Percentiles rank a stretch among this genome's conserved stretches.
These are phyloP conservation scores for Drosophila nannoptera DNA, from an alignment of 1,140 invertebrate species.

Conservation along the genomic window DNA sequence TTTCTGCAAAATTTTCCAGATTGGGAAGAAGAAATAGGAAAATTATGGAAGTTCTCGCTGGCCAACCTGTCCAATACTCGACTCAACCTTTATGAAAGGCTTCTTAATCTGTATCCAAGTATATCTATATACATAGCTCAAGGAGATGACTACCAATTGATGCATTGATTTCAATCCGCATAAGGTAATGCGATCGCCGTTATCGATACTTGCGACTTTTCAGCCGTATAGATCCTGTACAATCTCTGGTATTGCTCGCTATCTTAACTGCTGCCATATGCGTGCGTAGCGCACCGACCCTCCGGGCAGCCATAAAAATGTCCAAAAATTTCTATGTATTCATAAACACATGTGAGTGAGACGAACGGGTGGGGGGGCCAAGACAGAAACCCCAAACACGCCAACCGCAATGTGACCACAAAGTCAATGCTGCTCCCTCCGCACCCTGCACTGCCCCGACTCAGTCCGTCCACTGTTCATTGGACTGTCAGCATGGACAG, in stretches of 20 bases:
- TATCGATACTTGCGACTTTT: slow-evolving; percentile 30
- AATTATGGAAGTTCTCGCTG: no score
- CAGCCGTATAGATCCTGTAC: slow-evolving; percentile 21
- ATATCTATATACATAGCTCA: not conserved
- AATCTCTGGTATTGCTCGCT: slow-evolving; percentile 20
- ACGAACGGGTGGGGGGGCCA: slow-evolving; percentile 24
- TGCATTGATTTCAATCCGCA: no score
- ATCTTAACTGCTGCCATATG: slow-evolving; percentile 27
- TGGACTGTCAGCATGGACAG: slow-evolving; percentile 35
- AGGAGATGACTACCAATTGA: not conserved
- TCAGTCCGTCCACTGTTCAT: slow-evolving; percentile 18
- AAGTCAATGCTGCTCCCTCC: slow-evolving; percentile 16
- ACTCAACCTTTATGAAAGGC: no score
- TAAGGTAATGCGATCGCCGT: slow-evolving; percentile 46
- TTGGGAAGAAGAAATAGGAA: no score
- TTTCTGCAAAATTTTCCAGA: no score
- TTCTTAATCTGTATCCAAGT: no score
- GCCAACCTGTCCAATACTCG: no score
- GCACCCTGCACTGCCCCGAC: not conserved
- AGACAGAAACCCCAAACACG: slow-evolving; percentile 46
- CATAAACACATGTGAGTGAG: slow-evolving; percentile 67
- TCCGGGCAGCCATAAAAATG: slow-evolving; percentile 69
- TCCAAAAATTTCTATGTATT: slow-evolving; percentile 69
- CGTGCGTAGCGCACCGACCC: slow-evolving; percentile 36
- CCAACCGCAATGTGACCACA: slow-evolving; percentile 52